These are phyloP conservation scores for Octopus bimaculoides DNA, from an alignment of 1,140 invertebrate genomes.

Conservation along the genomic window DNA sequence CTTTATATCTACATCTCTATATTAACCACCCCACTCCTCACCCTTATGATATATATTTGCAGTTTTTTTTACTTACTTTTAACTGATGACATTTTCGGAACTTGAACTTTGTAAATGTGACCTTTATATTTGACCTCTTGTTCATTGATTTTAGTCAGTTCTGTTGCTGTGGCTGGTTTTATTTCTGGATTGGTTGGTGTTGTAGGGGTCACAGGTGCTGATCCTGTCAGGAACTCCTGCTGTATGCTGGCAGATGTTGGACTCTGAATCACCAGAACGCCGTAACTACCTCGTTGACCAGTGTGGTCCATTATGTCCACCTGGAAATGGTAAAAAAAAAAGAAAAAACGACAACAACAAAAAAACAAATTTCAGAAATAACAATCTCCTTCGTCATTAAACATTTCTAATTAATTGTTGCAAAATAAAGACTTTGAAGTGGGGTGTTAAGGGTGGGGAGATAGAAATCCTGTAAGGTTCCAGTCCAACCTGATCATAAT, in stretches of 20 bases:
- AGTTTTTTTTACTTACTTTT: slow-evolving; percentile 20
- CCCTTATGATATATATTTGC: too few species aligned
- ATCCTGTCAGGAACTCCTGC: slow-evolving; percentile 8
- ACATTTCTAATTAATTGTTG: not conserved
- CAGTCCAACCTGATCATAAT: too few species aligned
- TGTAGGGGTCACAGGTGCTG: not conserved
- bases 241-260: slow-evolving; percentile 20
- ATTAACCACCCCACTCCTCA: too few species aligned
- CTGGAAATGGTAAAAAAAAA: slow-evolving; percentile 17
- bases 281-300: slow-evolving; percentile 22
- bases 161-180: slow-evolving; percentile 10
- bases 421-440: too few species aligned
- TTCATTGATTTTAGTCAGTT: slow-evolving; percentile 22
- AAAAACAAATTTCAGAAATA: not conserved
- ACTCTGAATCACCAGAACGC: slow-evolving; percentile 33
- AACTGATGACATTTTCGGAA: slow-evolving; percentile 22
- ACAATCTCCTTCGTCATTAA: not conserved
- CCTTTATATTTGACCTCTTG: slow-evolving; percentile 23
- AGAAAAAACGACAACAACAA: not conserved
- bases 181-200: slow-evolving; percentile 11
- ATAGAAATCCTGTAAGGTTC: too few species aligned
- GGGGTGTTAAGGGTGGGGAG: too few species aligned
- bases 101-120: slow-evolving; percentile 23
- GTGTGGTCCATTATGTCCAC: slow-evolving; percentile 35
- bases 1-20: too few species aligned